Percentiles rank a stretch among this genome's conserved stretches.
These are phyloP conservation scores for Sternarchorhynchus goeldii DNA, from an alignment of 2,797 vertebrate species.

Conservation along the genomic window DNA sequence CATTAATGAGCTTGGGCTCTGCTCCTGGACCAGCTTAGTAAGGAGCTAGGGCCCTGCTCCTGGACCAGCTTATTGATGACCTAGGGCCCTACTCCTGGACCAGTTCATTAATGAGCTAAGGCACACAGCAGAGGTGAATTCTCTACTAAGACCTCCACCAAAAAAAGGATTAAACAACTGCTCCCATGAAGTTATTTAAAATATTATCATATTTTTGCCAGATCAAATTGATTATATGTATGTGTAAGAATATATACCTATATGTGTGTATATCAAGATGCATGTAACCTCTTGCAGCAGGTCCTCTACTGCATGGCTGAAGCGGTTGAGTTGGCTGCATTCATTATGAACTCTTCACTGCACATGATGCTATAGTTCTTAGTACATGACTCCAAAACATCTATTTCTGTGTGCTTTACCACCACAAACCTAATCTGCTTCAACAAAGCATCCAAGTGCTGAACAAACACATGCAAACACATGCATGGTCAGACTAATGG, in stretches of 20 bases:
- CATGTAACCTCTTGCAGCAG: constrained; percentile 90
- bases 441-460: constrained; percentile 94
- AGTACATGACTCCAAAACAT: constrained; percentile 97
- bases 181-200: too few relatives aligned
- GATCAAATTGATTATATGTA: too few relatives aligned
- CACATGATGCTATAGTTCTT: constrained; percentile 99
- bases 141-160: too few relatives aligned
- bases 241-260: too few relatives aligned
- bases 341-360: constrained; percentile 97
- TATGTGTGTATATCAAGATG: not conserved
- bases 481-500: too few relatives aligned
- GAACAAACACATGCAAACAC: not conserved
- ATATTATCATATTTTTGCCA: too few relatives aligned
- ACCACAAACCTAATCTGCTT: constrained; percentile 98
- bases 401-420: constrained; percentile 95
- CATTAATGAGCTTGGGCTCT: constrained; percentile 88
- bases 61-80: constrained; percentile 97
- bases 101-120: constrained; percentile 95
- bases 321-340: constrained; percentile 94
- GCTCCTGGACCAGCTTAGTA: constrained; percentile 63
- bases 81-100: constrained; percentile 92
- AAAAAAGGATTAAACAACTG: not conserved
- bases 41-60: constrained; percentile 93
- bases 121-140: constrained; percentile 12
- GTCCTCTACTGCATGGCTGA: constrained; percentile 94